Conservation (phyloP, 1,140 invertebrate species). For the Rhyacophila brunnea region DNA sequence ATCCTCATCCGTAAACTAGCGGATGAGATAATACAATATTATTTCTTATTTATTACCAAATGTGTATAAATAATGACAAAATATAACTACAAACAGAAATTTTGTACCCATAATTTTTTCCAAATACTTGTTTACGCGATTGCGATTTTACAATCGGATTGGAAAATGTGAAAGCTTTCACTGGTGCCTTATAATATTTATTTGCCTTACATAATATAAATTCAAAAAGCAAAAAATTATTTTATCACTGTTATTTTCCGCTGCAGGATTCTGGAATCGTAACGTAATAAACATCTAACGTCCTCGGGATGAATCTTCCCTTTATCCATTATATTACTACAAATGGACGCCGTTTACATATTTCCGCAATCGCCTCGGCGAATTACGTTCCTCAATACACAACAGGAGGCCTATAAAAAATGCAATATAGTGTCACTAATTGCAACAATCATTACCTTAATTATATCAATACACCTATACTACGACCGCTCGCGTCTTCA, state of each 20-base stretch:
- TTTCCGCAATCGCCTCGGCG: neutral
- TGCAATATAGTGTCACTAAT: conserved; percentile 4
- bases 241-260: too few species aligned
- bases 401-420: conserved; percentile 3
- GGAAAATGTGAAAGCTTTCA: neutral
- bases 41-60: too few species aligned
- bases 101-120: neutral
- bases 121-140: neutral
- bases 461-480: conserved; percentile 16
- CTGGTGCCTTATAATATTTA: neutral
- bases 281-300: neutral
- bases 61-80: too few species aligned
- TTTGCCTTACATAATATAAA: neutral
- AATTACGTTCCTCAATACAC: conserved; percentile 1
- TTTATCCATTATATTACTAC: too few species aligned
- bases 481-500: neutral
- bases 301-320: too few species aligned
- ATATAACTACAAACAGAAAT: neutral
- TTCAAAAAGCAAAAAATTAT: too few species aligned
- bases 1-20: too few species aligned
- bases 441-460: conserved; percentile 15
- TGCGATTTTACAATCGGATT: neutral
- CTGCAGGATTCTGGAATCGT: too few species aligned
- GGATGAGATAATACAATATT: too few species aligned
- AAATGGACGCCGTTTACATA: too few species aligned